Evolutionary conservation across 2,888 invertebrate genomes (phyloP), one percentile per base, ranked within the genome.

Genomic region (Apoda limacodes): DNA sequence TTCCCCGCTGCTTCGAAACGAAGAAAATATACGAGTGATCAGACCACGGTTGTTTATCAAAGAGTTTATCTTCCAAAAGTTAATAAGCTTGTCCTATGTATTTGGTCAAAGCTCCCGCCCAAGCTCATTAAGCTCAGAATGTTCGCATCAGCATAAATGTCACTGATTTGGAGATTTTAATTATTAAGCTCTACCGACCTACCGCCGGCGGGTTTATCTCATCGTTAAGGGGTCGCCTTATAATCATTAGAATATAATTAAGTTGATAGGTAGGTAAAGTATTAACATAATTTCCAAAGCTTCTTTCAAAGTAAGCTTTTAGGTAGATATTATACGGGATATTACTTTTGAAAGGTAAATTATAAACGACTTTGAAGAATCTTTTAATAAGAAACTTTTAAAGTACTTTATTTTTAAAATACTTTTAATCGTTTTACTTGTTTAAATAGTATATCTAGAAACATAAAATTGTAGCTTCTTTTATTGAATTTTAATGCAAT

Each of bases 101-200:
- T 48, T n/a, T 48, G 47, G 47, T 61, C 68, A 71, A 69, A 69
- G 64, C 46, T 50, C 46, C 65, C 68, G 68, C 65, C 56, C 53
- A 48, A 45, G 42, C 52, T 62, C 64, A 67, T 72, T 72, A 69
- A 64, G 53, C 41, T n/a, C 47, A 37, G 55, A 51, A 57, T 61
- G 59, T 60, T 55, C 55, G 55, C 65, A 74, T 74, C 70, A 71
- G 63, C 66, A 64, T 75, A 64, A 75, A 75, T 72, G 76, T 74
- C 75, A 74, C 65, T 55, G 48, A 45, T 48, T 52, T 45, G 52
- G 62, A 71, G 64, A 56, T 66, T 75, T 76, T 76, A 75, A 76
- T 75, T 75, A 75, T 64, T 52, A 43, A 42, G 37, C 42, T 37
- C 40, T 46, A 32, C 45, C 50, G 69, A 69, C 71, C 71, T 61